Base-by-base conservation (phyloP, 2,797 vertebrate species). In the Halcyon leucocephala region DNA sequence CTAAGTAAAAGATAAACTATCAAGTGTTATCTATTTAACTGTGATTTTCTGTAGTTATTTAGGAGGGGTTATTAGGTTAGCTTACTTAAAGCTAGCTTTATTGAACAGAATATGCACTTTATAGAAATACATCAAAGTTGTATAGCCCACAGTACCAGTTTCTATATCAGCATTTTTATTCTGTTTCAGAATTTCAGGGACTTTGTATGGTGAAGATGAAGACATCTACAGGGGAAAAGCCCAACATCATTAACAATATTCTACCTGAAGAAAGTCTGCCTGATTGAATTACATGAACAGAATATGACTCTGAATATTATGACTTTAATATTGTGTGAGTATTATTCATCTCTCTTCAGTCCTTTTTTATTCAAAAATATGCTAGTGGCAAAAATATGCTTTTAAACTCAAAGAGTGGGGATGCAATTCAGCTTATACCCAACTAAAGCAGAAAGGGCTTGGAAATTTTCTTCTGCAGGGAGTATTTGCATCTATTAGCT, bases 11-110 rank as follows among this genome's bases (percentile, higher is more conserved):
- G 94, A 82, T 96, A 89, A 90, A 82, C 87, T 96, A 95, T 96
- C 72, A 97, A 97, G 82, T 89, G 54, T 58, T 96, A 97, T 97
- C 97, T 98, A 95, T 97, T 97, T 96, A 97, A 97, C 96, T 93
- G 89, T 97, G 90, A 97, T 97, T 97, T 97, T 97, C 90, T 94
- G 52, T 88, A 95, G 82, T 95, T 97, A 93, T 95, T 97, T 96
- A 97, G 94, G 89, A 97, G 89, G 9, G 64, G 84, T 97, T 97
- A 91, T 85, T 93, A 94, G 78, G 80, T 96, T 95, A 97, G 88
- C 61, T 96, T 97, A 96, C 96, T 95, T 96, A 93, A 79, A 72
- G 44, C 58, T 86, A 87, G 60, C 41, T 90, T 77, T 70, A 5
- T 80, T 58, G 79, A 51, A 73, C 90, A 96, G 89, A 90, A 79